Conservation (phyloP, 2,113 vertebrate genomes). For the Ardeotis arabs region DNA sequence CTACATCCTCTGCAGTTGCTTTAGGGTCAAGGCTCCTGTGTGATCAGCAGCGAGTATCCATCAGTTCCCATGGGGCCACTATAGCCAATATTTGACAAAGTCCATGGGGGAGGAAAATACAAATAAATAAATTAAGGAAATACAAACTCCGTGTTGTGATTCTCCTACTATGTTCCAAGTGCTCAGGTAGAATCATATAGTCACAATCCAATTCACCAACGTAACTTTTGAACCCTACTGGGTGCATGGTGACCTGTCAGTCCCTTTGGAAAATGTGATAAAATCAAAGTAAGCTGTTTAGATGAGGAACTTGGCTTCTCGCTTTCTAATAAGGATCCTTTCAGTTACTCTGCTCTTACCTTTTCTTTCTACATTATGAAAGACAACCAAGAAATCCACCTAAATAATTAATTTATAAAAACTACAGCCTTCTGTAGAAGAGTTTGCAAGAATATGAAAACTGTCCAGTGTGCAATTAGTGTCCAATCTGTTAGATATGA, state of each 20-base stretch:
- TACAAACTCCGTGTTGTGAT: neutral
- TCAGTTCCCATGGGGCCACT: neutral
- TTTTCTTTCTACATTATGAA: neutral
- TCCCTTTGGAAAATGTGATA: neutral
- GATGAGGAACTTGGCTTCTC: neutral
- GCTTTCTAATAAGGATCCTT: neutral
- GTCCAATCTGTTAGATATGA: neutral
- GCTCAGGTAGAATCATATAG: slow-evolving; percentile 21
- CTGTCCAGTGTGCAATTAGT: neutral
- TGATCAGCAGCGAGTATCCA: neutral
- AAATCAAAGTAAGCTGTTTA: slow-evolving; percentile 5
- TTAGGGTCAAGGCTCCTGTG: neutral
- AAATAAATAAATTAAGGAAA: neutral
- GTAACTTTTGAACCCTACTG: neutral
- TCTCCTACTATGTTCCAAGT: neutral
- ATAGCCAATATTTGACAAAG: neutral
- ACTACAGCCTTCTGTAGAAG: neutral
- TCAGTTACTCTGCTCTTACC: neutral
- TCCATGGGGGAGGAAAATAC: neutral
- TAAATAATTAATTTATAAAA: neutral
- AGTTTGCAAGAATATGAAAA: neutral
- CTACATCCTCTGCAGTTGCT: neutral
- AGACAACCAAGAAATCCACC: neutral
- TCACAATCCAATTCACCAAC: neutral
- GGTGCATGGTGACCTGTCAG: neutral